Percentiles rank a stretch among this genome's conserved stretches.
Evolutionary conservation across 2,888 invertebrate species (phyloP).

Genomic region (Drosophila siamana): DNA sequence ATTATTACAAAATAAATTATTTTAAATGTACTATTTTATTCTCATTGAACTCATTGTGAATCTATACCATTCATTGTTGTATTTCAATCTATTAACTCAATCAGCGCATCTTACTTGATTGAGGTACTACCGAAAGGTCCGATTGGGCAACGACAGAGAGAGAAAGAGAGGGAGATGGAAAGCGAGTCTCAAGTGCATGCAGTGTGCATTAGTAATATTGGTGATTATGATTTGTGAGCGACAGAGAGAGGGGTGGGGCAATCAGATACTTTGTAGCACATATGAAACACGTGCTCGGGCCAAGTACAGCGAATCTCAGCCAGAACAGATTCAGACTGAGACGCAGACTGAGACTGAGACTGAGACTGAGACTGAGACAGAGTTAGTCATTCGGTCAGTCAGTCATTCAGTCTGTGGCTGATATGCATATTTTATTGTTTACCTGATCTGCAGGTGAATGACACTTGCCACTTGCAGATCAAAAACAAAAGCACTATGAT

Average conservation of each 20-base stretch:
- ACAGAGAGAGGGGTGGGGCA: conserved; percentile 3
- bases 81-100: too few species aligned
- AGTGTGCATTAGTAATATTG: conserved; percentile 19
- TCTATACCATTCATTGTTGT: too few species aligned
- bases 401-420: conserved; percentile 15
- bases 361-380: conserved; percentile 5
- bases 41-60: too few species aligned
- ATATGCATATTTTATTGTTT: conserved; percentile 33
- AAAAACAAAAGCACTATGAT: neutral
- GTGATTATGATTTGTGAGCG: conserved; percentile 17
- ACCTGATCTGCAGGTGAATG: conserved; percentile 47
- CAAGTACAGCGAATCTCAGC: conserved; percentile 3
- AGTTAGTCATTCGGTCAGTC: conserved; percentile 21
- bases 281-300: conserved; percentile 37
- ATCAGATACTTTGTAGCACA: conserved; percentile 33
- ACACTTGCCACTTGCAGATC: conserved; percentile 28
- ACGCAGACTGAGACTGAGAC: neutral
- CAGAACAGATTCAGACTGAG: conserved; percentile 9
- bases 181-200: conserved; percentile 30
- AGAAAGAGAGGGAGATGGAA: neutral
- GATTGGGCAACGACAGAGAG: too few species aligned
- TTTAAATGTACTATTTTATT: too few species aligned
- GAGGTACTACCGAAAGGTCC: conserved; percentile 29
- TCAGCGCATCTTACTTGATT: conserved; percentile 38
- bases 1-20: too few species aligned